Conservation (phyloP, 2,113 vertebrate genomes). For the Nothoprocta pentlandii region DNA sequence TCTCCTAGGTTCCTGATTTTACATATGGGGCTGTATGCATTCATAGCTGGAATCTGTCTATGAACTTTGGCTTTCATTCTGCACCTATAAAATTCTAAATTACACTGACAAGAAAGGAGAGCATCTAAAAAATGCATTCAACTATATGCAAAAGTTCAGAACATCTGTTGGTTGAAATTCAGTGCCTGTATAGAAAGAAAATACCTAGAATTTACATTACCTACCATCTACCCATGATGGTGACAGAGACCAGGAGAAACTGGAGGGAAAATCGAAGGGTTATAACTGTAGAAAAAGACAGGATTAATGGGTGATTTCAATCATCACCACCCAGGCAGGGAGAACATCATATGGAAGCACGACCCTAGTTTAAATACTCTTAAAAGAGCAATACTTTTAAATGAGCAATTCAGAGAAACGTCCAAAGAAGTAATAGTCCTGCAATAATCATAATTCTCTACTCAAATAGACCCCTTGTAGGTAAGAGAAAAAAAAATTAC, state of each 20-base stretch:
- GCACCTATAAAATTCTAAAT: neutral
- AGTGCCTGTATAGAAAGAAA: neutral
- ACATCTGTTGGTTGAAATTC: neutral
- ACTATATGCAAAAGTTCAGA: neutral
- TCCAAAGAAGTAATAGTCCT: neutral
- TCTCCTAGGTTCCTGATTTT: neutral
- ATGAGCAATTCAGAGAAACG: neutral
- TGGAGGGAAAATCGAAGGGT: neutral
- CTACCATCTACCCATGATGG: accelerated
- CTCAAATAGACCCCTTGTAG: neutral
- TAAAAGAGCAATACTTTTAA: too few relatives aligned
- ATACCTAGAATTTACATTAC: neutral
- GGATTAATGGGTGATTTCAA: neutral
- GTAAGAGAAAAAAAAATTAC: neutral
- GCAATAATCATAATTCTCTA: neutral
- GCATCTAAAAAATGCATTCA: neutral
- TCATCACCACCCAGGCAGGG: neutral
- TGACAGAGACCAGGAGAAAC: neutral
- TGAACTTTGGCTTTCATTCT: neutral
- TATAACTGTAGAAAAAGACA: neutral
- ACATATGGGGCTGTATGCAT: neutral
- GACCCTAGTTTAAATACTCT: neutral
- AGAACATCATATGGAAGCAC: neutral
- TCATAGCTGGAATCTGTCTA: neutral
- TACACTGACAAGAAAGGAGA: neutral